Percentiles rank a stretch among this genome's conserved stretches.
Evolutionary conservation across 2,113 vertebrate genomes (phyloP).

Genomic region (Myocastor coypus): DNA sequence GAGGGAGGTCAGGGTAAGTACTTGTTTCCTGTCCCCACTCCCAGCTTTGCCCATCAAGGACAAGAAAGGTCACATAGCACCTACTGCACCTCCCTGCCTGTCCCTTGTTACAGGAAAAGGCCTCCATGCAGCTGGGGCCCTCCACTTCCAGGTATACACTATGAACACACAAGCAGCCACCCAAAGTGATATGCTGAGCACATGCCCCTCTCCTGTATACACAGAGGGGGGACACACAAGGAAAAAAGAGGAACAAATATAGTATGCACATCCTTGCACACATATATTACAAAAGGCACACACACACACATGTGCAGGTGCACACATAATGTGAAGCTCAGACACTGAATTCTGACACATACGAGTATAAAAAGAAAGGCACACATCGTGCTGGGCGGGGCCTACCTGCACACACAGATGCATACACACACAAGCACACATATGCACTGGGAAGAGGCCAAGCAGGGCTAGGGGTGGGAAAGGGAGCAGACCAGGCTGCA

Average conservation of each 20-base stretch:
- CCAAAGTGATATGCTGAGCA: background rate
- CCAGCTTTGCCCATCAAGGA: conserved; percentile 71
- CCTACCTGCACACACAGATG: background rate
- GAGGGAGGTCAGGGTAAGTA: background rate
- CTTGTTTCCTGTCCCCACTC: background rate
- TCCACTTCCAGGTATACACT: background rate
- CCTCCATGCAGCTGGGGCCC: background rate
- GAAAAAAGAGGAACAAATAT: background rate
- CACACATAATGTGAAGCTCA: background rate
- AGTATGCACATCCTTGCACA: background rate
- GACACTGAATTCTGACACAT: conserved; percentile 12
- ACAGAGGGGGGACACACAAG: background rate
- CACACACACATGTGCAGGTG: background rate
- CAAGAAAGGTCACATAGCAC: conserved; percentile 74
- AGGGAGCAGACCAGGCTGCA: conserved; percentile 48
- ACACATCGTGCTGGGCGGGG: background rate
- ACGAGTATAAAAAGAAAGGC: background rate
- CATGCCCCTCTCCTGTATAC: background rate
- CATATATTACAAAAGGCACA: background rate
- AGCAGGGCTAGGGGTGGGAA: background rate
- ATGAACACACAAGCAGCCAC: background rate
- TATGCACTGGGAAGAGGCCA: background rate
- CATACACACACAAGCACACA: background rate
- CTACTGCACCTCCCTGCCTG: background rate
- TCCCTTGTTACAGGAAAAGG: background rate